Base-by-base conservation (phyloP, 2,113 vertebrate genomes). In the Cygnus atratus region DNA sequence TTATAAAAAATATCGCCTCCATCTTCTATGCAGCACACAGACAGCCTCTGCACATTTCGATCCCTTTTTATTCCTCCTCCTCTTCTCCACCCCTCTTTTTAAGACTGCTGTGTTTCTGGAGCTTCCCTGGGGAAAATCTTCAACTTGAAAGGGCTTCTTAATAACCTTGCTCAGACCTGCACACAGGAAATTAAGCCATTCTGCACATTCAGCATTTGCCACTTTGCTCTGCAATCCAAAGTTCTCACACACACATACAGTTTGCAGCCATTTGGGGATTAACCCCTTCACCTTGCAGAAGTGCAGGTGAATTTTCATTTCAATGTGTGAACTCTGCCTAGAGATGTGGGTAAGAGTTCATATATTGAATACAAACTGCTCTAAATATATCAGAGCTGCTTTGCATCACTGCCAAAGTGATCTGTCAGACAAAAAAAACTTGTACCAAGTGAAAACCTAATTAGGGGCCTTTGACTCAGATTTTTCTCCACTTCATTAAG, bases 201-300 rank as follows among this genome's bases (percentile, higher is more conserved):
- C 93, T 98, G 98, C 96, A 96, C 87, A 97, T 93, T 98, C 97
- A 98, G 97, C 97, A 86, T 59, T 90, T 96, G 86, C 77, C 54
- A 7, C 33, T 82, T 78, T 83, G 75, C 80, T 91, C 95, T 93
- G 95, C 84, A 92, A 92, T 88, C 95, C 90, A 73, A 62, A 91
- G 63, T 96, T 97, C 91, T 98, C 26, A 2, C 80, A 82, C 43
- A 37, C 71, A 79, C 74, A 79, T 21, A 25, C 37, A 48, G 89
- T 95, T 88, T 43, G 50, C 55, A 85, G 90, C 33, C 94, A 29
- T 61, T 93, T 91, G 90, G 87, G 82, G 77, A 95, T 95, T 97
- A 97, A 96, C 91, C 74, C 85, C 86, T 92, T 93, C 87, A 96
- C 91, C 80, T 87, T n/a, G 46, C 48, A 88, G 58, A 74, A 85